Evolutionary conservation across 2,888 invertebrate genomes (phyloP), one percentile per base, ranked within the genome.

Genomic region (Microctonus hyperodae): DNA sequence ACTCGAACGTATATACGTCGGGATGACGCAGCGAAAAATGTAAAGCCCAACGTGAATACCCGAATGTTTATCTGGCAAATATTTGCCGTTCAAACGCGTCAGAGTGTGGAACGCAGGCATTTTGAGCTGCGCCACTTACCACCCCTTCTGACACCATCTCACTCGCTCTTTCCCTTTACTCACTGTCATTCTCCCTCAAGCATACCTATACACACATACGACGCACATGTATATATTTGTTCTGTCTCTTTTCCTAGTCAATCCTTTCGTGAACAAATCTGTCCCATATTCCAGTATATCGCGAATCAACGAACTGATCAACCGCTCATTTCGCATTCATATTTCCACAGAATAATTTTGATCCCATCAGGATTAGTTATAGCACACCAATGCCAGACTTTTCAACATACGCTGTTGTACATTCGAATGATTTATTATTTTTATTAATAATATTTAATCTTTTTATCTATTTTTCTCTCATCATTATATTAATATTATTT

Each of bases 1-100:
- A 51, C 51, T 23, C 25, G 51, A 51, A 23, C 23, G 11, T 59
- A 44, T 59, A 48, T 48, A 20, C 44, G 9, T 31, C 10, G 53
- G 25, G 55, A 51, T 60, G 55, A 56, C 55, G 20, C 20, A 28
- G 62, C n/a, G 53, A 63, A 67, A 69, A 67, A 69, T 67, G 65
- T 67, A 31, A 67, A 62, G 57, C 59, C 68, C 25, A 31, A 23
- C 68, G 50, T 68, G 67, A 67, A 70, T 69, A 44, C 58, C 56
- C 67, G 63, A 67, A 70, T 69, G 73, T 77, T 76, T 76, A 72
- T 75, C 70, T 72, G 71, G 70, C 70, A 72, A 75, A 73, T 76
- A 74, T 76, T 78, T 74, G 73, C 70, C 65, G 65, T 68, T 67
- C 70, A 70, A 68, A 71, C 69, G 71, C 73, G 73, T 72, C 67